Base-by-base conservation (phyloP, 2,113 vertebrate genomes). In the Odontesthes bonariensis region DNA sequence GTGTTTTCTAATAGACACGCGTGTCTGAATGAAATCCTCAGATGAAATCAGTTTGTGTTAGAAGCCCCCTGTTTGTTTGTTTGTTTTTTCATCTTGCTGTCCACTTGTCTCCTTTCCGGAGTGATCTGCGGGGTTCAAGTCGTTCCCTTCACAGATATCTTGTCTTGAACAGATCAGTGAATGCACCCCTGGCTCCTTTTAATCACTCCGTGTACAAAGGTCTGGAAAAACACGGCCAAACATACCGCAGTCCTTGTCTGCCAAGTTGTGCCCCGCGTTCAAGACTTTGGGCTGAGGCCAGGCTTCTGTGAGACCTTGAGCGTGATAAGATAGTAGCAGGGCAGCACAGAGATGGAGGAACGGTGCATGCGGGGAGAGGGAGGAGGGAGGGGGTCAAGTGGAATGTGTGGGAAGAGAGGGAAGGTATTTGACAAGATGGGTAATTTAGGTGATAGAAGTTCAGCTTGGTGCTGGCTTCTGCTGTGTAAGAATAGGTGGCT, bases 231-330 rank as follows among this genome's bases (percentile, higher is more conserved):
- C 79, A 80, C 83, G 59, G 85, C 74, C 84, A 62, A 85, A 79
- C 84, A 84, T 84, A 84, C 83, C 60, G 83, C 88, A 89, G 88
- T 77, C 81, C 70, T 79, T 54, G 71, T 81, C 86, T 89, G 88
- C 89, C 88, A 89, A 86, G 71, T 89, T 85, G 81, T 88, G 83
- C 81, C 89, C 82, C 74, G 73, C 75, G 77, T 75, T 86, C 71
- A 75, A 89, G 86, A 84, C 85, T 86, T 64, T 89, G 87, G 85
- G 91, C 80, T 68, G 64, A 74, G 75, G 86, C 90, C 84, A 84
- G 75, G 88, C 89, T 89, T 86, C 86, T 82, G 87, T 77, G 83
- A 92, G 85, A 93, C 90, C 90, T 92, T 91, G 87, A 83, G 81
- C 33, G 1, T 75, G 90, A 91, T 90, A 91, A 91, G 91, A 93